Base-by-base conservation (phyloP, 1,140 invertebrate genomes). In the Druon quercuslanigerum region DNA sequence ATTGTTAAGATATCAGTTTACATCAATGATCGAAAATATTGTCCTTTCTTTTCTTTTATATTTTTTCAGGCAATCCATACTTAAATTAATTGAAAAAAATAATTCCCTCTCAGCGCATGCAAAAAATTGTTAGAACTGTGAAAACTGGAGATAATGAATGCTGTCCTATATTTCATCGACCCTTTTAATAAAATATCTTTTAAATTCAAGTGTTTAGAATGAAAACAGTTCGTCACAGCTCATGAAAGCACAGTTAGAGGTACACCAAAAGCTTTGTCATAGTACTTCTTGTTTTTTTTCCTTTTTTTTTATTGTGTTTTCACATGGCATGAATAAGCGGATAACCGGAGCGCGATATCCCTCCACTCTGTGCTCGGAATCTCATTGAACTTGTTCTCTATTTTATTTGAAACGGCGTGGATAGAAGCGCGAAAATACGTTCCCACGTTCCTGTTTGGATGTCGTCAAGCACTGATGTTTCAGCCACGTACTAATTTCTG, bases 401-500 rank as follows among this genome's bases (percentile, higher is more conserved):
- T 75, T 75, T 75, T 51, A 71, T 25, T 40, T n/a, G 74, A 20
- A 71, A 51, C 12, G 14, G 66, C 50, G 72, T 73, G n/a, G 51
- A 72, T 25, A 66, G 56, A 74, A 66, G 46, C 40, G 60, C 40
- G 73, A 71, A 73, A 73, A 73, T 77, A 57, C 75, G 74, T 79
- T 76, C 57, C 51, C 51, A 50, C 51, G 66, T 76, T 66, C 11
- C 75, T 46, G 40, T 40, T 66, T 66, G 33, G 60, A 66, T 66
- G 60, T 66, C 60, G 60, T 66, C 33, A 66, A 66, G 60, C 25
- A 66, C 60, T 33, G 40, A 40, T 66, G 25, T 40, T 66, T 46
- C 25, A 66, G 14, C 14, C 60, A 7, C 25, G 75, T 71, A 51
- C 77, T 86, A 84, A 87, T 86, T 86, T 86, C 82, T 82, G 77